Conservation (phyloP, 2,113 vertebrate genomes). For the Saccopteryx bilineata region DNA sequence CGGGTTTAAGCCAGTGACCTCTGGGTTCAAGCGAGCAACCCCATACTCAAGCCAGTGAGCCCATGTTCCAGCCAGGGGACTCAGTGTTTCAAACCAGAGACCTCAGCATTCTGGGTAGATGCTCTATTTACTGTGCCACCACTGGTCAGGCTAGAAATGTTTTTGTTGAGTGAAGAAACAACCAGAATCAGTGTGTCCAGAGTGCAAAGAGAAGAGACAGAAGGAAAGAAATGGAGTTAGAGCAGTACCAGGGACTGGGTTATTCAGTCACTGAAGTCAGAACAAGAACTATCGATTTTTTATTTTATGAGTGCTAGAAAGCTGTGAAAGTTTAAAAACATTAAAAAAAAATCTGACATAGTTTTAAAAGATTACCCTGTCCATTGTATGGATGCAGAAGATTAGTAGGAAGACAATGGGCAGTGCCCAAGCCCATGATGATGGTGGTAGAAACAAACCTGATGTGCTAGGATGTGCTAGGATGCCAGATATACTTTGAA, state of each 20-base stretch:
- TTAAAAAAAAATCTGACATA: neutral
- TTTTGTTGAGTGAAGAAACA: neutral
- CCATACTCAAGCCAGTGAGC: no score
- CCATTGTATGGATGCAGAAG: neutral
- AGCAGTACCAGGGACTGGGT: accelerated
- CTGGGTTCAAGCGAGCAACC: no score
- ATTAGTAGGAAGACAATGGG: neutral
- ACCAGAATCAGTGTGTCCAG: neutral
- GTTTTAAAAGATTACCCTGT: neutral
- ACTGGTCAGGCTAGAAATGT: no score
- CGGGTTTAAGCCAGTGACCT: no score
- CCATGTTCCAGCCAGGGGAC: no score
- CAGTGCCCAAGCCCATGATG: neutral
- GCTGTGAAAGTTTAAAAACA: neutral
- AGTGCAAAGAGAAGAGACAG: neutral
- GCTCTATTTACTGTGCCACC: no score
- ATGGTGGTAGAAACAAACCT: neutral
- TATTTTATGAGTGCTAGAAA: neutral
- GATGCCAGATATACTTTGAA: neutral
- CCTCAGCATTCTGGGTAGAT: no score
- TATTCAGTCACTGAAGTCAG: neutral
- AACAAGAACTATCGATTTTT: neutral
- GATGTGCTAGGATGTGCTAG: neutral
- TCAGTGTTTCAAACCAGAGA: no score
- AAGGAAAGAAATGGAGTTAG: neutral